phyloP scores from a whole-genome alignment of 2,797 vertebrate genomes.

The Spheniscus humboldti region DNA sequence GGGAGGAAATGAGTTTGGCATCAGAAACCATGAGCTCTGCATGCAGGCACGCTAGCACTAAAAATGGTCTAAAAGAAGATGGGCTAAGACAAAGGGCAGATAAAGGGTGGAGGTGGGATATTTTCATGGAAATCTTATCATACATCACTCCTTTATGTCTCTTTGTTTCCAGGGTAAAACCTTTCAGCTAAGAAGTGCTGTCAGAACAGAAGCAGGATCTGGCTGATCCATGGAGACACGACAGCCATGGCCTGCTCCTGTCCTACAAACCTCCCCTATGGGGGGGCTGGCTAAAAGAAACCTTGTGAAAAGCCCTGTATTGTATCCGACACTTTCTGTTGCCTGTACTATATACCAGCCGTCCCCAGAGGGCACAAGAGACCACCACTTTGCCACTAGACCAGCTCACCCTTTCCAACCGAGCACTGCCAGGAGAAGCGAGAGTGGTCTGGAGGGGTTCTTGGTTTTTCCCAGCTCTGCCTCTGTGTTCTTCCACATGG shows the following conservation, averaged over 20 bases:
- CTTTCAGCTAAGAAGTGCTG: neutral
- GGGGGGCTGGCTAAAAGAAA: neutral
- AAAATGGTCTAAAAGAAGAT: neutral
- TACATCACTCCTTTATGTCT: neutral
- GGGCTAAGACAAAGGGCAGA: neutral
- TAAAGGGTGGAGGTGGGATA: neutral
- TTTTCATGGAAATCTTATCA: neutral
- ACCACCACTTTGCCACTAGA: neutral
- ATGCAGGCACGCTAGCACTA: neutral
- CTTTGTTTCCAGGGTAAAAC: neutral
- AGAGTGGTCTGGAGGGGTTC: neutral
- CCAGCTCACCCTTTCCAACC: neutral
- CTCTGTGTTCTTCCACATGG: neutral
- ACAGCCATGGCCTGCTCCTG: neutral
- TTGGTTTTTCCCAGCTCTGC: neutral
- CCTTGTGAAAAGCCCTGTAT: rapidly evolving
- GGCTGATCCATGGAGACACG: neutral
- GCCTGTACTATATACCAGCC: neutral
- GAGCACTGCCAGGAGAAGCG: rapidly evolving
- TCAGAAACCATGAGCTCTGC: neutral
- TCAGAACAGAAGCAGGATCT: neutral
- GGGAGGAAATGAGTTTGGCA: slow-evolving; percentile 16
- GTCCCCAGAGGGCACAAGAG: slow-evolving; percentile 37
- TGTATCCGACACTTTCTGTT: rapidly evolving
- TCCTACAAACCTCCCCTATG: neutral